Evolutionary conservation across 30 jellyfish, hydroid and myxozoan species (phyloP).

Genomic region (Hydra vulgaris): DNA sequence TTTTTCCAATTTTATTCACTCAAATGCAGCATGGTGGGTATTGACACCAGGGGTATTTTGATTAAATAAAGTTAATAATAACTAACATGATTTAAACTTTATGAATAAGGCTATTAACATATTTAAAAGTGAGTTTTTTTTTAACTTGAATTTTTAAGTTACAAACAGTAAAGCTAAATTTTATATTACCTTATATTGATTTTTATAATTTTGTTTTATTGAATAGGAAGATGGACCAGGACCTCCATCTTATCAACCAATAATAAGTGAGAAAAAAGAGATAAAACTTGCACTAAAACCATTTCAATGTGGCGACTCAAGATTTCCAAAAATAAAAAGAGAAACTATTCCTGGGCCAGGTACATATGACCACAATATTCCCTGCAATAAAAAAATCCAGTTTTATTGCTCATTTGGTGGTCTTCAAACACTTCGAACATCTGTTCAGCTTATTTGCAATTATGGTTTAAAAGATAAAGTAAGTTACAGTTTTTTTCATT

Average conservation of each 20-base stretch:
- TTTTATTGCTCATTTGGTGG: conserved; percentile 92
- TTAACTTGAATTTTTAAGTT: too few relatives aligned
- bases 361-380: conserved; percentile 66
- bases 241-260: conserved; percentile 74
- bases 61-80: too few relatives aligned
- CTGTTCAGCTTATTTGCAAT: conserved; percentile 54
- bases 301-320: conserved; percentile 60
- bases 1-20: too few relatives aligned
- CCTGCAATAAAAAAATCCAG: conserved; percentile 51
- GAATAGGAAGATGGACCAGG: conserved; percentile 65
- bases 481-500: neutral
- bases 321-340: conserved; percentile 53
- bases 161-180: too few relatives aligned
- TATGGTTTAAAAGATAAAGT: conserved; percentile 69
- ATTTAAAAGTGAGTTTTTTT: too few relatives aligned
- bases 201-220: too few relatives aligned
- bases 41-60: too few relatives aligned
- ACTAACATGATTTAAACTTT: too few relatives aligned
- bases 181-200: too few relatives aligned
- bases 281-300: conserved; percentile 61
- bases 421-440: conserved; percentile 64
- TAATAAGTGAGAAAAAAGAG: conserved; percentile 57
- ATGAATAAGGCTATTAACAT: too few relatives aligned
- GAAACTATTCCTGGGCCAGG: conserved; percentile 92
- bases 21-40: too few relatives aligned